Evolutionary conservation across 37 sponge, comb jelly and placozoan species (phyloP).

Genomic region (Beroe forskalii): DNA sequence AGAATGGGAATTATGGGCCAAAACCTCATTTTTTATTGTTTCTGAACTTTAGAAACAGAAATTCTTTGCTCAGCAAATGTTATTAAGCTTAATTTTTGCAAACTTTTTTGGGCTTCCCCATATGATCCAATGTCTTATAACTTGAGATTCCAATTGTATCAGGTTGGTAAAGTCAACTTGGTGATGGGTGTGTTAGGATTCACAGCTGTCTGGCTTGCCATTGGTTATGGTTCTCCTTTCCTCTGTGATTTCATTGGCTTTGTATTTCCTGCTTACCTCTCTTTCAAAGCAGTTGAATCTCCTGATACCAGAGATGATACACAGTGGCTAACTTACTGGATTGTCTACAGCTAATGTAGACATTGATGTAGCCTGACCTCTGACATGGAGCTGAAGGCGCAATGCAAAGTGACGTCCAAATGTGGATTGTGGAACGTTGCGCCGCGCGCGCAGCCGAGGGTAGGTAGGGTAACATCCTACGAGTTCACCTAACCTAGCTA

Average conservation of each 20-base stretch:
- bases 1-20: no score
- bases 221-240: constrained; percentile 56
- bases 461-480: no score
- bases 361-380: no score
- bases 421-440: no score
- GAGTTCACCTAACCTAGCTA: no score
- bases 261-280: constrained; percentile 58
- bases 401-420: no score
- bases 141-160: not conserved
- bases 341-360: constrained; percentile 55
- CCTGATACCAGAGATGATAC: constrained; percentile 56
- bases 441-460: no score
- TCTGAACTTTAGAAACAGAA: no score
- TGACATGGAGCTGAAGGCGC: no score
- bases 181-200: constrained; percentile 43
- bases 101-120: not conserved
- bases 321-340: constrained; percentile 63
- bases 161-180: constrained; percentile 53
- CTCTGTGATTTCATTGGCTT: constrained; percentile 65
- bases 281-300: constrained; percentile 57
- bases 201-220: constrained; percentile 59
- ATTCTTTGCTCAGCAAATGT: no score
- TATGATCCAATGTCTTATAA: not conserved
- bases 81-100: not conserved
- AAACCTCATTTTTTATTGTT: no score